Conservation (phyloP, 1,140 invertebrate species). For the Ceratoteleas bidentatus region DNA sequence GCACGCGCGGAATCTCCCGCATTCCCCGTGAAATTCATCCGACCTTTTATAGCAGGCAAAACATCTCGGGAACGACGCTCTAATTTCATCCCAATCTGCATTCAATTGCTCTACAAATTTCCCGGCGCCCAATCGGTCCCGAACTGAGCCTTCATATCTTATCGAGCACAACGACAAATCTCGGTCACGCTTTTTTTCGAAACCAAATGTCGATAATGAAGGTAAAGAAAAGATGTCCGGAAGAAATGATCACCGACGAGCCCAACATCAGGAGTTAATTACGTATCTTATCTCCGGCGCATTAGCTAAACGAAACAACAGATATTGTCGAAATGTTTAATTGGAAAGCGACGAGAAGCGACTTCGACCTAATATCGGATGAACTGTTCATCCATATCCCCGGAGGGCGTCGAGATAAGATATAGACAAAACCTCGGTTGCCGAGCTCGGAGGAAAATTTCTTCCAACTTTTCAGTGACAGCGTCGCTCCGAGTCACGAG, state of each 20-base stretch:
- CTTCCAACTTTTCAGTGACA: constrained; percentile 61
- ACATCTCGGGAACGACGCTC: background rate
- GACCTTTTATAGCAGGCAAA: background rate
- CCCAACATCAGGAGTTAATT: constrained; percentile 32
- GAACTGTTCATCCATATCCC: constrained; percentile 54
- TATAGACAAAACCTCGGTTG: constrained; percentile 52
- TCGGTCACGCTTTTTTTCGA: too few relatives aligned
- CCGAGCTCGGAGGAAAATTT: constrained; percentile 47
- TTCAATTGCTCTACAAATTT: constrained; percentile 4
- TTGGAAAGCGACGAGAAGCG: constrained; percentile 30
- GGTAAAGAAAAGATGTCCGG: background rate
- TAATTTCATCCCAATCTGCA: constrained; percentile 9
- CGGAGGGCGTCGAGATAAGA: constrained; percentile 48
- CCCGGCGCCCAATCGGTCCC: background rate
- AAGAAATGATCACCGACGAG: background rate
- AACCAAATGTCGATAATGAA: background rate
- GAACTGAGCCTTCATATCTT: background rate
- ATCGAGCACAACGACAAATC: background rate
- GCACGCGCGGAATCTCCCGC: background rate
- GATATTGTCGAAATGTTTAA: constrained; percentile 50
- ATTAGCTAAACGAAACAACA: constrained; percentile 23
- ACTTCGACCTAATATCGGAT: constrained; percentile 30
- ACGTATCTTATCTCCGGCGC: constrained; percentile 22
- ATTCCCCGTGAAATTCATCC: background rate
- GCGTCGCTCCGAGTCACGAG: constrained; percentile 60